These are phyloP conservation scores for Acipenser oxyrinchus DNA, from an alignment of 2,797 vertebrate species.

Conservation along the genomic window DNA sequence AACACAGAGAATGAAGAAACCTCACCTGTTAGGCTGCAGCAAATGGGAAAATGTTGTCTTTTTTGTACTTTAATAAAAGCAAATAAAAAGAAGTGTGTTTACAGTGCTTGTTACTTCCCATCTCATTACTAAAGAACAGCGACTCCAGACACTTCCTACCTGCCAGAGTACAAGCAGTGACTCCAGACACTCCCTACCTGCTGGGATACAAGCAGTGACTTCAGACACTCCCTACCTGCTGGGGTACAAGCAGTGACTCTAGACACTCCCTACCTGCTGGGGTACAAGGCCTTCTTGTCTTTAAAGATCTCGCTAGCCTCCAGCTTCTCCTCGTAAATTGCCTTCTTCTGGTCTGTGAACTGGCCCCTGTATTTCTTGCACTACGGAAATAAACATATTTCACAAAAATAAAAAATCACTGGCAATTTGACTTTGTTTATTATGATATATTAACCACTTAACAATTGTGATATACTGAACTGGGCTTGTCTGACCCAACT, in stretches of 20 bases:
- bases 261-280: constrained; percentile 73
- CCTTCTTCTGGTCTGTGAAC: constrained; percentile 89
- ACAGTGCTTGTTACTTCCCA: background rate
- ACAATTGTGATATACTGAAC: too few relatives aligned
- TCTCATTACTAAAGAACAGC: background rate
- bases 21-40: background rate
- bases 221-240: too few relatives aligned
- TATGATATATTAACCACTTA: too few relatives aligned
- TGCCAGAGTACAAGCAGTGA: too few relatives aligned
- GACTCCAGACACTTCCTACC: too few relatives aligned
- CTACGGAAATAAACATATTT: constrained; percentile 45
- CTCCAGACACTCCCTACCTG: too few relatives aligned
- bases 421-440: too few relatives aligned
- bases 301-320: constrained; percentile 96
- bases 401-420: too few relatives aligned
- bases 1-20: constrained; percentile 11
- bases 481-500: too few relatives aligned
- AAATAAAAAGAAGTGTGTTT: background rate
- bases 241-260: background rate
- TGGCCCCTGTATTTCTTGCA: constrained; percentile 92
- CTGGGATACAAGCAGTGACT: too few relatives aligned
- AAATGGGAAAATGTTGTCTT: background rate
- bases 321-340: constrained; percentile 90
- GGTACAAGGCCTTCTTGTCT: constrained; percentile 92
- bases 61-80: too few relatives aligned